Evolutionary conservation across 2,888 invertebrate genomes (phyloP), one percentile per base, ranked within the genome.

Genomic region (Netelia inedita): DNA sequence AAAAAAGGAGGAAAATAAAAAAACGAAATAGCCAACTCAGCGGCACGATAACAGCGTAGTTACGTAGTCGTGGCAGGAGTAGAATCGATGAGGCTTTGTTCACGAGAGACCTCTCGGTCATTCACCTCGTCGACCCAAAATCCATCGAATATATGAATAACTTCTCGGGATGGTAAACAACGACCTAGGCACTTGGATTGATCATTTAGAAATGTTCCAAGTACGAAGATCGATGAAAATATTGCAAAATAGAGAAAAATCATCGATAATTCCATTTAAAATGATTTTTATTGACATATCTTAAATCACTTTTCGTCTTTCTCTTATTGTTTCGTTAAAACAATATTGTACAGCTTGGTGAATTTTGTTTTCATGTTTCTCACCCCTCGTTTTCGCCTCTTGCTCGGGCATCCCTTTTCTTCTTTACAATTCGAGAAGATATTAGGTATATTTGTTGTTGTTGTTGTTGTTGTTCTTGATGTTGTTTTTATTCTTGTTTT

Each of bases 291-390:
- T 90, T 90, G 89, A 89, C 87, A 85, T 89, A 90, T 86, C 83
- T 87, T 85, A 81, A 88, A 90, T 91, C 89, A 90, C 88, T 89
- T 88, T 90, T 89, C 86, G 89, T 90, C 90, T 90, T 91, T 91
- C 88, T 86, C 86, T 87, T 89, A 87, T 89, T 91, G 85, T 89
- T 87, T 88, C 79, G 63, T 88, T 86, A 88, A 79, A 89, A 89
- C 87, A 86, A 89, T 88, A 88, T 88, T 84, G 72, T 88, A 89
- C 86, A 87, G 71, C 81, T 82, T 63, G 35, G 63, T 80, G 71
- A 71, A 72, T 75, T 59, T 59, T 76, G 66, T 74, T 74, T 35
- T 68, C 21, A 74, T 68, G 55, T 66, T 50, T 74, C 28, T 79
- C 50, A 50, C 19, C 1, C 28, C 43, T 71, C 59, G 16, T 41